Base-by-base conservation (phyloP, 2,797 vertebrate species). In the Neopelma chrysocephalum region DNA sequence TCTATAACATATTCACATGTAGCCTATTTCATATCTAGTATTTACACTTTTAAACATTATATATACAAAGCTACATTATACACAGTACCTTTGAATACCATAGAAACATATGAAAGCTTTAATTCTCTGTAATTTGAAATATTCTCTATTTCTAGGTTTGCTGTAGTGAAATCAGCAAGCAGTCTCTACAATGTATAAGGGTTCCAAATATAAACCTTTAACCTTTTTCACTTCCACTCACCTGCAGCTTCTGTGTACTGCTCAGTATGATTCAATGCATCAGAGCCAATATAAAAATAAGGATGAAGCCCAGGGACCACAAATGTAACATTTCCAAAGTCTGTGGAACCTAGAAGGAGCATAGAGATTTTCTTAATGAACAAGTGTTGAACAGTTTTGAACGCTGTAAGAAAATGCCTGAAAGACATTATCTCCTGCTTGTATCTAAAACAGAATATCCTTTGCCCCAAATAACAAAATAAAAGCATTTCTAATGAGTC, bases 301-400 rank as follows among this genome's bases (percentile, higher is more conserved):
- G 98, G 98, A 95, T 99, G 99, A 97, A 99, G 98, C 34, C 98
- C 98, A 83, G 98, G 99, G 76, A 98, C 97, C 51, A 98, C 84
- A 97, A 98, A 98, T 9, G 98, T 98, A 56, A 99, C 98, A 72
- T 99, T 99, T 92, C 99, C 99, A 97, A 99, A 99, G 96, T 99
- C 99, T 0, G 99, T 99, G 83, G 98, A 99, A 89, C 98, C 99
- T 99, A 98, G 66, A 62, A 95, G 79, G 8, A 96, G 76, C 72
- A 95, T 0, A 81, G 43, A 69, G 53, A 56, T 85, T n/a, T 78
- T 75, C 61, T 80, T 57, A 78, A 62, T 50, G 27, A 83, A 21
- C 7, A 85, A 26, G 23, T 8, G n/a, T 16, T 88, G 20, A 43
- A 66, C 51, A 80, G 51, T 54, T 81, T 42, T 51, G 58, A 65